Base-by-base conservation (phyloP, 2,888 invertebrate genomes). In the Chalcis sispes region DNA sequence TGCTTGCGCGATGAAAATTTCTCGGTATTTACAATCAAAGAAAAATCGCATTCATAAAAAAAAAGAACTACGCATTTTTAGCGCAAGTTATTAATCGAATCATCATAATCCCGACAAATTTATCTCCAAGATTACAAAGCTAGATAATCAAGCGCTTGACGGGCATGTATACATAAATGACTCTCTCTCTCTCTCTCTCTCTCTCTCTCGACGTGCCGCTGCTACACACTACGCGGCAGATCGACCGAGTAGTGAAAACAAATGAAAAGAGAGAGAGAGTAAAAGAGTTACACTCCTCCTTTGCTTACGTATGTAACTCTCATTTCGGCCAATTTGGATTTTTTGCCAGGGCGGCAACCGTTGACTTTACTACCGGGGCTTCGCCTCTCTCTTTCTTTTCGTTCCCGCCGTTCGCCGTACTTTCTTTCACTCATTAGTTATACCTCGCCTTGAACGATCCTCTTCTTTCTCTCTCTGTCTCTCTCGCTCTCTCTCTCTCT, bases 311-410 rank as follows among this genome's bases (percentile, higher is more conserved):
- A 8, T 8, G n/a, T 81, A 83, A 84, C 82, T 82, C 85, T 85
- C 83, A 84, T 84, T 86, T 85, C 79, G 81, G 83, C 82, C 84
- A 85, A 85, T 86, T 86, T 84, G 79, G 79, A 78, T 82, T 86
- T 85, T 86, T 86, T 84, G 81, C 78, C 79, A 77, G 82, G 81
- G 82, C 83, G 82, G 82, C 82, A 82, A 81, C 82, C 83, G 82
- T 83, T 83, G 83, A 84, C 82, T 85, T 83, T 83, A 83, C 82
- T 81, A 81, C 80, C 83, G 79, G 80, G 42, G 66, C 72, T 54
- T 54, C 73, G 61, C 61, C 72, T 56, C 71, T 73, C 69, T 66
- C 59, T 75, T 71, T 65, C 52, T 74, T 62, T 65, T 54, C 61
- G 36, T 50, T 54, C 42, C 27, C 36, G 42, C 36, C 59, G 48